Evolutionary conservation across 1,140 invertebrate species (phyloP).

Genomic region (Caenorhabditis brenneri): DNA sequence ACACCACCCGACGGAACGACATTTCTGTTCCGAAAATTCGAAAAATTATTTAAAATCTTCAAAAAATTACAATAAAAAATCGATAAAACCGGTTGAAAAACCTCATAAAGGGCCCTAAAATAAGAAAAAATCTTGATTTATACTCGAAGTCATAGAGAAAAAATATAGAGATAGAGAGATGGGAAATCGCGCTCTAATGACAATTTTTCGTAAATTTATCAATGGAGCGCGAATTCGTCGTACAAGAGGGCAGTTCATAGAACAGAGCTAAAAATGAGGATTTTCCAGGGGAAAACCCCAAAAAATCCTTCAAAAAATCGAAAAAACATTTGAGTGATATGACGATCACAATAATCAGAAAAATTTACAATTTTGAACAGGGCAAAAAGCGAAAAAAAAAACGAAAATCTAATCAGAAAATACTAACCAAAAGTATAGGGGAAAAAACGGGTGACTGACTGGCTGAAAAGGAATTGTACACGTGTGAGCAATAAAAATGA

Average conservation of each 20-base stretch:
- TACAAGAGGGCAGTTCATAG: not conserved
- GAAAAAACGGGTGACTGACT: not conserved
- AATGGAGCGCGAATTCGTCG: too few species aligned
- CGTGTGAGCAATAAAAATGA: constrained; percentile 28
- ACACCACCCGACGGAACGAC: not conserved
- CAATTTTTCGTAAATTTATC: too few species aligned
- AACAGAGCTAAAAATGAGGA: not conserved
- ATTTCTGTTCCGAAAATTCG: not conserved
- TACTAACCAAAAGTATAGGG: not conserved
- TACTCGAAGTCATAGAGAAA: not conserved
- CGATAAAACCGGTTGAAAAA: too few species aligned
- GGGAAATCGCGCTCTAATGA: too few species aligned
- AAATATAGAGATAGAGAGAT: not conserved
- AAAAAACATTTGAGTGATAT: constrained; percentile 35
- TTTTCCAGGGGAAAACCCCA: too few species aligned
- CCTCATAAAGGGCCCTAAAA: too few species aligned
- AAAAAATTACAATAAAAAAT: too few species aligned
- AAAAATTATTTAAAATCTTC: too few species aligned
- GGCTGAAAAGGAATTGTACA: not conserved
- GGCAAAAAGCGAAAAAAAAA: too few species aligned
- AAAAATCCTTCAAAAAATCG: too few species aligned
- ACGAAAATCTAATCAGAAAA: not conserved
- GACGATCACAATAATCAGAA: not conserved
- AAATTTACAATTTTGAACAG: constrained; percentile 39
- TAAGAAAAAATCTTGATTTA: too few species aligned